A percentile compares a stretch with the other conserved stretches of the same genome.
Evolutionary conservation across 2,113 vertebrate genomes (phyloP).

Genomic region (Etheostoma spectabile): DNA sequence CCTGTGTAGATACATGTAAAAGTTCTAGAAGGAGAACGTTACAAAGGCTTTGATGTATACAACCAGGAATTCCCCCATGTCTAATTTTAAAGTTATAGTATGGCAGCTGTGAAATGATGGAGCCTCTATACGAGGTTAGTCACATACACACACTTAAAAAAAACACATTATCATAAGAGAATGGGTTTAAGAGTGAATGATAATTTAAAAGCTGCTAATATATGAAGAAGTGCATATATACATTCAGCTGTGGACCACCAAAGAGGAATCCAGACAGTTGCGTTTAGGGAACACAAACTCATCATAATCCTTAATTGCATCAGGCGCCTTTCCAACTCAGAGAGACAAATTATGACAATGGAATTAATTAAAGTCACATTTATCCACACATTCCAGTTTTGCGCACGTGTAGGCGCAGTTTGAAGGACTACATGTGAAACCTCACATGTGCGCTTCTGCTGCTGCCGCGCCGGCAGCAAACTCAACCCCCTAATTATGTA

Average conservation of each 20-base stretch:
- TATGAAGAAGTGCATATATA: slow-evolving; percentile 9
- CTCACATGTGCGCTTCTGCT: slow-evolving; percentile 46
- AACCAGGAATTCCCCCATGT: slow-evolving; percentile 71
- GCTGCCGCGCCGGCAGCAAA: slow-evolving; percentile 43
- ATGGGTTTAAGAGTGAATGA: slow-evolving; percentile 5
- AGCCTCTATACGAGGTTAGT: slow-evolving; percentile 18
- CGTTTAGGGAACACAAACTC: background rate
- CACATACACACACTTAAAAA: background rate
- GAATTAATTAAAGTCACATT: slow-evolving; percentile 37
- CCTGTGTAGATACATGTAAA: slow-evolving; percentile 57
- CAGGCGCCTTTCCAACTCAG: slow-evolving; percentile 10
- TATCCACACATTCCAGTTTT: slow-evolving; percentile 7
- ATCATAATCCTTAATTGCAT: slow-evolving; percentile 20
- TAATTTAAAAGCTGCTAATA: slow-evolving; percentile 13
- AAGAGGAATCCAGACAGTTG: background rate
- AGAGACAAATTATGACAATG: slow-evolving; percentile 15
- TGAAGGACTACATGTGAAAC: slow-evolving; percentile 41
- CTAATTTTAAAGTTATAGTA: slow-evolving; percentile 42
- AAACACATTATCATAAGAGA: slow-evolving; percentile 4
- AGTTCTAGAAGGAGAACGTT: slow-evolving; percentile 34
- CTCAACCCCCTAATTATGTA: slow-evolving; percentile 68
- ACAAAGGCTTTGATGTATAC: slow-evolving; percentile 63
- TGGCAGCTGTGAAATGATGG: slow-evolving; percentile 32
- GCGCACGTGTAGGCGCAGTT: slow-evolving; percentile 36
- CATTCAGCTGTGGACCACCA: slow-evolving; percentile 33